Percentiles rank a stretch among this genome's conserved stretches.
phyloP scores from a whole-genome alignment of 2,888 invertebrate genomes.

The Tetragonisca angustula region DNA sequence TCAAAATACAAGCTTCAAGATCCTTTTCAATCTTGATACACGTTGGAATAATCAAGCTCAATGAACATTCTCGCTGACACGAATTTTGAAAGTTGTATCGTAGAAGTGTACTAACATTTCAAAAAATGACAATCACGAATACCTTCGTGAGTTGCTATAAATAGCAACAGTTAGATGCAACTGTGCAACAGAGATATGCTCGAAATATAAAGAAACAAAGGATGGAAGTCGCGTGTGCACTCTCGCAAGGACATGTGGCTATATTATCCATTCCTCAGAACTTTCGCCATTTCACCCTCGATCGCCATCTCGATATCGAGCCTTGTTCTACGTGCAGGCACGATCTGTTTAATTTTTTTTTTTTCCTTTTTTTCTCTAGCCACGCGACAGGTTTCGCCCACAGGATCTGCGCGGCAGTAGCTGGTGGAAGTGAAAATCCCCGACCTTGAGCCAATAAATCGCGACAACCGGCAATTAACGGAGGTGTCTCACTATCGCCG shows the following conservation, averaged over 20 bases:
- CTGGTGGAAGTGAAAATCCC: slow-evolving; percentile 45
- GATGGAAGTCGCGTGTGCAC: neutral
- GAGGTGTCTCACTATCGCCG: neutral
- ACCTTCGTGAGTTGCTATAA: too few relatives aligned
- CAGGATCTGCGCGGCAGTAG: slow-evolving; percentile 44
- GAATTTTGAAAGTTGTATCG: too few relatives aligned
- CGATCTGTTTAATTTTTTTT: too few relatives aligned
- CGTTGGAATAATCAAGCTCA: too few relatives aligned
- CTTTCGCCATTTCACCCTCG: slow-evolving; percentile 67
- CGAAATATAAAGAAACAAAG: neutral
- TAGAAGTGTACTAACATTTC: too few relatives aligned
- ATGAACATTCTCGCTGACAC: too few relatives aligned
- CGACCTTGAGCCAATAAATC: slow-evolving; percentile 52
- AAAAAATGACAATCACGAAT: too few relatives aligned
- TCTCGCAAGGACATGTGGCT: neutral
- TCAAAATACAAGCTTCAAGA: too few relatives aligned
- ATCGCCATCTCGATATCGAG: slow-evolving; percentile 47
- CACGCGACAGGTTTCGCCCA: slow-evolving; percentile 44
- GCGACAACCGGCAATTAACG: slow-evolving; percentile 47
- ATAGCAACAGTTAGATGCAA: too few relatives aligned
- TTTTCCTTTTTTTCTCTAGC: neutral
- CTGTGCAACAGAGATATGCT: neutral
- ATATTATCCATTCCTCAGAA: slow-evolving; percentile 11
- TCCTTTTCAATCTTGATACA: too few relatives aligned
- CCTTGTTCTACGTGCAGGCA: slow-evolving; percentile 26